Evolutionary conservation across 1,140 invertebrate genomes (phyloP).

Genomic region (Drosophila parabipectinata): DNA sequence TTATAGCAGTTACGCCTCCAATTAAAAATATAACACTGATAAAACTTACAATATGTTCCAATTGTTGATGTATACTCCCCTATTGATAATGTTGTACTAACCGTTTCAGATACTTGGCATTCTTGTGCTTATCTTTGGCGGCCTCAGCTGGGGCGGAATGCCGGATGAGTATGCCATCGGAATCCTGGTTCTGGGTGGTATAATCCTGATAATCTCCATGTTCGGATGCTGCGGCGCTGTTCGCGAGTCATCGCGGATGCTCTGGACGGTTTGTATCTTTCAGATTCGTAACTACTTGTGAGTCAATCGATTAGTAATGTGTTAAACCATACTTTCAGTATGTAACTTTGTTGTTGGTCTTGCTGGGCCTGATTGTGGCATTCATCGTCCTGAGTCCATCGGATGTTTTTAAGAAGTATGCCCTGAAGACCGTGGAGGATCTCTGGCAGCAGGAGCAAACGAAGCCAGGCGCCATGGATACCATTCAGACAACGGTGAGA

Average conservation of each 20-base stretch:
- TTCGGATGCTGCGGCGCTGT: slow-evolving; percentile 94
- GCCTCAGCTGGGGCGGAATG: slow-evolving; percentile 84
- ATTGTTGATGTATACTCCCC: neutral
- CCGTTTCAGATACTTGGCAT: slow-evolving; percentile 67
- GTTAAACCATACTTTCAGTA: slow-evolving; percentile 44
- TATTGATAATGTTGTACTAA: slow-evolving; percentile 6
- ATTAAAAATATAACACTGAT: slow-evolving; percentile 8
- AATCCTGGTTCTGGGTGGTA: slow-evolving; percentile 89
- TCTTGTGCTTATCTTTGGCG: slow-evolving; percentile 66
- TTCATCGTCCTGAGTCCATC: slow-evolving; percentile 56
- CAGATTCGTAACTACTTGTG: neutral
- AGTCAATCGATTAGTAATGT: slow-evolving; percentile 13
- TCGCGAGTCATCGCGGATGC: slow-evolving; percentile 92
- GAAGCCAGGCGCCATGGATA: slow-evolving; percentile 68
- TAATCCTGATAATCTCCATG: slow-evolving; percentile 91
- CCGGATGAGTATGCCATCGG: slow-evolving; percentile 85
- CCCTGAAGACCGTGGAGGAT: slow-evolving; percentile 58
- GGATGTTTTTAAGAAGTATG: slow-evolving; percentile 70
- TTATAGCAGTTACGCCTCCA: slow-evolving; percentile 16
- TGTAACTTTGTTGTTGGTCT: slow-evolving; percentile 54
- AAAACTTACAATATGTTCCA: slow-evolving; percentile 14
- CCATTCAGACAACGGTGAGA: slow-evolving; percentile 60
- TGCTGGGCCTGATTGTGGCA: slow-evolving; percentile 55
- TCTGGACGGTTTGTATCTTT: slow-evolving; percentile 87
- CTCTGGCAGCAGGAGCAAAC: slow-evolving; percentile 61